Evolutionary conservation across 2,113 vertebrate species (phyloP).

Genomic region (Empidonax traillii): DNA sequence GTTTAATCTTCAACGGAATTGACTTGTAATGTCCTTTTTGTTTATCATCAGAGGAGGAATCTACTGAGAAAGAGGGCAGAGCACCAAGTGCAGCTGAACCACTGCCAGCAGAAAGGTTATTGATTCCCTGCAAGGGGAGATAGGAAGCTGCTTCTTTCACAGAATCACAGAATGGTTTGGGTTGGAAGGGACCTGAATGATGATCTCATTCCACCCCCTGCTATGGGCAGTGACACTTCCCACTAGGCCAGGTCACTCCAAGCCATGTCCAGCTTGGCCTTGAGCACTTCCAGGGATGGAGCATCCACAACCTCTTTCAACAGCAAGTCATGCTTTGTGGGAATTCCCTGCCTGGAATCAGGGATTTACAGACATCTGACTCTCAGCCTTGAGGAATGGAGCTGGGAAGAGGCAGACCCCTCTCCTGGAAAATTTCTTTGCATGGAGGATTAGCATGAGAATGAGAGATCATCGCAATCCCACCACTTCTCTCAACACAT

Average conservation of each 20-base stretch:
- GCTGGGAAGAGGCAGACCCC: neutral
- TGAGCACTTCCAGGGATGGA: neutral
- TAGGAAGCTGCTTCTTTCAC: neutral
- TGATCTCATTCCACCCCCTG: neutral
- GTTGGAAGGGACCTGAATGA: neutral
- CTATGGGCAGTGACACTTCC: neutral
- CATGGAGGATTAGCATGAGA: neutral
- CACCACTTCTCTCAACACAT: neutral
- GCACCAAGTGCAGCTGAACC: neutral
- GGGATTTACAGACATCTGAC: neutral
- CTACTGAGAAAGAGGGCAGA: neutral
- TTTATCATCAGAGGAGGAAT: neutral
- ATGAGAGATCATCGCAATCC: neutral
- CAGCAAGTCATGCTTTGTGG: neutral
- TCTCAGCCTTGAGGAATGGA: neutral
- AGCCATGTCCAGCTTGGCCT: accelerated
- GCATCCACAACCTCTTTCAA: neutral
- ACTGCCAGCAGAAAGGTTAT: constrained; percentile 6
- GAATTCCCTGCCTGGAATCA: neutral
- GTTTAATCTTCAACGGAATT: neutral
- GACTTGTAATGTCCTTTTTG: neutral
- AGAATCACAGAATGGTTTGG: neutral
- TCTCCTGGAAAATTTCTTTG: neutral
- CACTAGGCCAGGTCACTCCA: neutral
- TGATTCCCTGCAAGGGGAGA: neutral